A percentile compares a stretch with the other conserved stretches of the same genome.
Conservation (phyloP, 2,113 vertebrate genomes). For the Thalassoma bifasciatum region DNA sequence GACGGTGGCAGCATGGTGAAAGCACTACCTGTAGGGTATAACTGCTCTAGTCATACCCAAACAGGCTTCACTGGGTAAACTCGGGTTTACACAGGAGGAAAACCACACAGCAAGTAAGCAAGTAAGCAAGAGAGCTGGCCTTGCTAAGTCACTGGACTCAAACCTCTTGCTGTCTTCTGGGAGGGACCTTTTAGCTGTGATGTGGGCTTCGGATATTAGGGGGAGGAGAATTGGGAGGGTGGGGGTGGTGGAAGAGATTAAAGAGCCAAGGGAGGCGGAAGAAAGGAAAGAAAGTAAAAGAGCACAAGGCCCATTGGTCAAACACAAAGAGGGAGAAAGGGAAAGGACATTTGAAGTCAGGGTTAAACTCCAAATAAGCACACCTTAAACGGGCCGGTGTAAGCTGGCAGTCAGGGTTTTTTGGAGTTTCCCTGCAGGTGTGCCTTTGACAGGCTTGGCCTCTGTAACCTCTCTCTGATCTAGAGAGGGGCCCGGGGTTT, state of each 20-base stretch:
- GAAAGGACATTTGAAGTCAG: constrained; percentile 80
- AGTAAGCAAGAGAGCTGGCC: constrained; percentile 67
- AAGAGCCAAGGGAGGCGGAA: constrained; percentile 78
- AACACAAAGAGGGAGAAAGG: constrained; percentile 80
- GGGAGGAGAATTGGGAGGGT: constrained; percentile 73
- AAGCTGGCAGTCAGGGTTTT: constrained; percentile 71
- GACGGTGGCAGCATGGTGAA: constrained; percentile 73
- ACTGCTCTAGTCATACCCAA: constrained; percentile 63
- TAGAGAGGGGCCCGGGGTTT: constrained; percentile 62
- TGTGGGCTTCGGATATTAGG: constrained; percentile 76
- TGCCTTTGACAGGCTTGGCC: constrained; percentile 82
- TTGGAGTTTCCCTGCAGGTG: constrained; percentile 83
- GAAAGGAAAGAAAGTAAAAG: constrained; percentile 82
- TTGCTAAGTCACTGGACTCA: constrained; percentile 70
- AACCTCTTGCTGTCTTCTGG: constrained; percentile 61
- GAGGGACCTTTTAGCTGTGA: constrained; percentile 67
- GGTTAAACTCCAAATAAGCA: constrained; percentile 85
- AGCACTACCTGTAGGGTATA: constrained; percentile 84
- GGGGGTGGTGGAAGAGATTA: constrained; percentile 77
- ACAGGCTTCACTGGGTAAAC: constrained; percentile 62
- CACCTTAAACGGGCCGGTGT: constrained; percentile 82
- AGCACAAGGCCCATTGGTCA: constrained; percentile 83
- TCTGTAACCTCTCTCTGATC: constrained; percentile 77
- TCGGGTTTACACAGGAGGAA: constrained; percentile 59
- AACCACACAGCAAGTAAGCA: constrained; percentile 72